A percentile compares a stretch with the other conserved stretches of the same genome.
Evolutionary conservation across 2,797 vertebrate species (phyloP).

Genomic region (Gymnoscopelus microlampas): DNA sequence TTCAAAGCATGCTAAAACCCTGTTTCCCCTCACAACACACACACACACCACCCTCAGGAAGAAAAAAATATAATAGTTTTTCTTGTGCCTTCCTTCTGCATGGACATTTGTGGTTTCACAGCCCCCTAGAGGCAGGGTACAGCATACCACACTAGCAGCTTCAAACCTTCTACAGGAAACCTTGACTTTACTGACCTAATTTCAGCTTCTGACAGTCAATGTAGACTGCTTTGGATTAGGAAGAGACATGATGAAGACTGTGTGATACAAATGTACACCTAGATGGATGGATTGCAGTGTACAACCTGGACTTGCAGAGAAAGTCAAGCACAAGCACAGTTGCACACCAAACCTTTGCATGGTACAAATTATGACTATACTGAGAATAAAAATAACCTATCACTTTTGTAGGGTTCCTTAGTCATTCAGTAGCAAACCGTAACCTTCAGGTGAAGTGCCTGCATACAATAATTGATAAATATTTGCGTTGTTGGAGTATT

Average conservation of each 20-base stretch:
- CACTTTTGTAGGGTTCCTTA: constrained; percentile 41
- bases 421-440: background rate
- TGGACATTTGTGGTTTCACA: constrained; percentile 34
- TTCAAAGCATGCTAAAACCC: too few relatives aligned
- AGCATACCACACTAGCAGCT: too few relatives aligned
- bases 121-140: too few relatives aligned
- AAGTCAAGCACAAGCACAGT: constrained; percentile 30
- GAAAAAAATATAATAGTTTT: background rate
- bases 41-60: too few relatives aligned
- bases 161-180: too few relatives aligned
- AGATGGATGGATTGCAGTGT: constrained; percentile 20
- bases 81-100: constrained; percentile 10
- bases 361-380: constrained; percentile 38
- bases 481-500: constrained; percentile 8
- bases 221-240: constrained; percentile 1
- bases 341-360: constrained; percentile 29
- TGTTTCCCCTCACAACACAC: too few relatives aligned
- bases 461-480: background rate
- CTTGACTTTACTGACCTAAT: background rate
- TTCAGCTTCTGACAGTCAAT: background rate
- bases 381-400: constrained; percentile 55
- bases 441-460: constrained; percentile 9
- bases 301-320: constrained; percentile 5
- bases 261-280: constrained; percentile 15
- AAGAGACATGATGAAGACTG: constrained; percentile 14